phyloP scores from a whole-genome alignment of 2,113 vertebrate genomes.

The Dicrurus megarhynchus region DNA sequence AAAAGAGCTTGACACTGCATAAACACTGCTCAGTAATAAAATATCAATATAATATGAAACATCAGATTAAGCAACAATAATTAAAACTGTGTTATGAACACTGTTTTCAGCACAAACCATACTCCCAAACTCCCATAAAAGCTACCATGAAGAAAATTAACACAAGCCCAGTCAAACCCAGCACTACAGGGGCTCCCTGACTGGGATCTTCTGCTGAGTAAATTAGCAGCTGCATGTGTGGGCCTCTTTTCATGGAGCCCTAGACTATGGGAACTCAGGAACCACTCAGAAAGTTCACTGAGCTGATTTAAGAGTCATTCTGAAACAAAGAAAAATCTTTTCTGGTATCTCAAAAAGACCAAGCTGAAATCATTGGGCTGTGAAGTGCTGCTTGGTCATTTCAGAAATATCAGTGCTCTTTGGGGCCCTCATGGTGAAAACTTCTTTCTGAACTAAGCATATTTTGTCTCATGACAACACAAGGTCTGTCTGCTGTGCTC shows the following conservation, averaged over 20 bases:
- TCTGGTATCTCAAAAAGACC: background rate
- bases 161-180: background rate
- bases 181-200: background rate
- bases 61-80: background rate
- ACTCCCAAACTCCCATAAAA: background rate
- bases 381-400: background rate
- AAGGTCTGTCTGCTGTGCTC: constrained; percentile 43
- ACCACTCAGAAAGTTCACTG: background rate
- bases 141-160: background rate
- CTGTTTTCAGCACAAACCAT: background rate
- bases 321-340: background rate
- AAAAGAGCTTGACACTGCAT: background rate
- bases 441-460: background rate
- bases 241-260: rapidly evolving
- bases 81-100: background rate
- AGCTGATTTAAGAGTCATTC: background rate
- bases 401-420: background rate
- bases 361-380: background rate
- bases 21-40: background rate
- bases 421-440: background rate
- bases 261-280: background rate
- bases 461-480: background rate
- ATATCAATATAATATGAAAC: background rate
- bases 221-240: background rate
- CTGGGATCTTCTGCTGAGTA: background rate